Percentiles rank a stretch among this genome's conserved stretches.
Conservation (phyloP, 2,113 vertebrate genomes). For the Campylomormyrus numenius region DNA sequence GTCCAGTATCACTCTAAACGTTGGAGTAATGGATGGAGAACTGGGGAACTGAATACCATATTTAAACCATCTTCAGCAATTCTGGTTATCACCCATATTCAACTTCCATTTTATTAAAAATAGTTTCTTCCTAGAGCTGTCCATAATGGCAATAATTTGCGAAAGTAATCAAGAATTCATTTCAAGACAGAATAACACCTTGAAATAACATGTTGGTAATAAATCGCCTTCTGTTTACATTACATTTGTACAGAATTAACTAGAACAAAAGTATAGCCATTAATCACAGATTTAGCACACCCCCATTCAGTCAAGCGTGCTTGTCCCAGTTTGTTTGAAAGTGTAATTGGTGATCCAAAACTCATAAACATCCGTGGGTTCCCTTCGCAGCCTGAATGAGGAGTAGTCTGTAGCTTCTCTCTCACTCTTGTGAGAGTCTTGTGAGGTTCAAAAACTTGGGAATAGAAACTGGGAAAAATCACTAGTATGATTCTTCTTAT, state of each 20-base stretch:
- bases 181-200: neutral
- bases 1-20: neutral
- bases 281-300: neutral
- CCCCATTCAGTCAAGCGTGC: neutral
- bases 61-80: neutral
- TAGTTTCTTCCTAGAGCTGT: neutral
- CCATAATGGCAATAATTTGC: neutral
- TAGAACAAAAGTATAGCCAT: neutral
- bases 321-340: neutral
- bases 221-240: neutral
- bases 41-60: neutral
- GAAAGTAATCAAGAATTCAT: neutral
- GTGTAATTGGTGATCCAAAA: constrained; percentile 3
- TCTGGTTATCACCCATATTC: neutral
- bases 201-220: neutral
- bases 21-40: neutral
- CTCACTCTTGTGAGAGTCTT: no score
- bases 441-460: neutral
- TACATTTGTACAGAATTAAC: neutral
- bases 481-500: neutral
- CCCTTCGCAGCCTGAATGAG: neutral
- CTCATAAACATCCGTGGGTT: neutral
- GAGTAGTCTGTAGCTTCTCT: neutral
- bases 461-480: neutral
- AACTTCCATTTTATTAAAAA: neutral